Percentiles rank a stretch among this genome's conserved stretches.
Conservation (phyloP, 2,113 vertebrate genomes). For the Equus quagga region DNA sequence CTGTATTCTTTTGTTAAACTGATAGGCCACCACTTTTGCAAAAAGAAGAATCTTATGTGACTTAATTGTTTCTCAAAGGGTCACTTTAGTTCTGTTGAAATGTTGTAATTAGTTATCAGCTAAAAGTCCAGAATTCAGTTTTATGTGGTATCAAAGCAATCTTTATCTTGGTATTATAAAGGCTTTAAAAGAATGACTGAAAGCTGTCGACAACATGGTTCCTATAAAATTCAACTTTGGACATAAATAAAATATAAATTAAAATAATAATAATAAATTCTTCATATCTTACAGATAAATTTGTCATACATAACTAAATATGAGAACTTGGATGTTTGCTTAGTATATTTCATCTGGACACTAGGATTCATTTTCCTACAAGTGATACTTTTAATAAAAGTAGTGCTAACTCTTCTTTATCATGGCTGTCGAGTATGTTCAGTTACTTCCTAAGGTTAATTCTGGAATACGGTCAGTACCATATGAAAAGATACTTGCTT, state of each 20-base stretch:
- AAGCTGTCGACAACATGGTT: not conserved
- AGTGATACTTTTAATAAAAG: not conserved
- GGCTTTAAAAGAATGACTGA: not conserved
- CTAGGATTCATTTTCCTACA: not conserved
- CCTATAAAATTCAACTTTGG: not conserved
- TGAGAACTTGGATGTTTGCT: not conserved
- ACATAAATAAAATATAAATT: not conserved
- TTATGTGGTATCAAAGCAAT: not conserved
- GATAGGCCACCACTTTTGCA: not conserved
- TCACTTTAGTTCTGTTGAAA: not conserved
- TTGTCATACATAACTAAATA: not conserved
- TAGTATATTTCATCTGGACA: not conserved
- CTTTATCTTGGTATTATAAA: not conserved
- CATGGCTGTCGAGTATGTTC: not conserved
- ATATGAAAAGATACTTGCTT: not conserved
- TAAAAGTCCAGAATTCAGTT: conserved; percentile 12
- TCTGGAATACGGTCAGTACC: not conserved
- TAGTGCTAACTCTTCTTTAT: not conserved
- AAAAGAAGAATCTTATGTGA: not conserved
- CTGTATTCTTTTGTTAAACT: not conserved
- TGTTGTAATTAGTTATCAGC: not conserved
- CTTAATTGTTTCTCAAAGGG: not conserved
- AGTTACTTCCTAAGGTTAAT: not conserved
- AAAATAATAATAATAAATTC: not conserved
- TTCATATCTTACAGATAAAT: not conserved